These are phyloP conservation scores for Lerista edwardsae DNA, from an alignment of 2,797 vertebrate genomes.

Conservation along the genomic window DNA sequence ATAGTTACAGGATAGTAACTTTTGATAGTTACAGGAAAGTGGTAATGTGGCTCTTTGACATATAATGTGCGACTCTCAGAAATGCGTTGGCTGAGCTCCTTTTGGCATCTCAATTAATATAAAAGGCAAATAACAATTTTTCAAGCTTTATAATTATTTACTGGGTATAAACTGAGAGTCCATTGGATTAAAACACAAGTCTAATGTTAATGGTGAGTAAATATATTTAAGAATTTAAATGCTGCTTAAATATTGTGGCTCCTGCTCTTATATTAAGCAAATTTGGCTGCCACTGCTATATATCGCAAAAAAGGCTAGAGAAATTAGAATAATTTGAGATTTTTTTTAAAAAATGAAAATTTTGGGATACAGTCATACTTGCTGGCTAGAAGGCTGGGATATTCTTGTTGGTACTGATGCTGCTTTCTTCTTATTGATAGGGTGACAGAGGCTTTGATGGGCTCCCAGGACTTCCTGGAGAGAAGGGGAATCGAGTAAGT, in stretches of 20 bases:
- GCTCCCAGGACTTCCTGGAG: constrained; percentile 88
- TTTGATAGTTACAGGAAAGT: neutral
- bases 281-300: too few species aligned
- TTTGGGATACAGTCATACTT: neutral
- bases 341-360: neutral
- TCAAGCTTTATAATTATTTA: too few species aligned
- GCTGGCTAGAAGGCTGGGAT: neutral
- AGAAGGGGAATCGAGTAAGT: constrained; percentile 91
- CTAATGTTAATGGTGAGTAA: too few species aligned
- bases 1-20: neutral
- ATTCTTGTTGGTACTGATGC: neutral
- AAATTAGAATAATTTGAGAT: neutral
- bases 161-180: too few species aligned
- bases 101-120: too few species aligned
- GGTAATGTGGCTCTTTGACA: too few species aligned
- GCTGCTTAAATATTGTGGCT: neutral
- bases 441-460: constrained; percentile 93
- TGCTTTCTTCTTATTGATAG: constrained; percentile 68
- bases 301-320: neutral
- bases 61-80: too few species aligned
- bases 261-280: too few species aligned
- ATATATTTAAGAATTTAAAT: too few species aligned
- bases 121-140: too few species aligned
- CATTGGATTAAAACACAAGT: too few species aligned
- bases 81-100: too few species aligned